Base-by-base conservation (phyloP, 2,113 vertebrate genomes). In the Calyptomena viridis region DNA sequence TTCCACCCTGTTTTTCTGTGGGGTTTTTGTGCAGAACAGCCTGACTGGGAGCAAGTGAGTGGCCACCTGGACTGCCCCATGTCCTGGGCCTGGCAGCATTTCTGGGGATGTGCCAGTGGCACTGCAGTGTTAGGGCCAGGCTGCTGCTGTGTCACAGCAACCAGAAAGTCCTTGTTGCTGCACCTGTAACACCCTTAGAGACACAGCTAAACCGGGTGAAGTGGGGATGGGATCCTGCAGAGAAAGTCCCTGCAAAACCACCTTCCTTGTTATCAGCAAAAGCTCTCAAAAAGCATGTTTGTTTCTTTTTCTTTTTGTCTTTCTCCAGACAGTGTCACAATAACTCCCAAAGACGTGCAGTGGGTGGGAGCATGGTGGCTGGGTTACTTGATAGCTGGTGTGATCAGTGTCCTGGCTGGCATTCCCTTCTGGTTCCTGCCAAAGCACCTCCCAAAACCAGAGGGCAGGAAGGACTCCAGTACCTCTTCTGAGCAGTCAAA, bases 291-390 rank as follows among this genome's bases (percentile, higher is more conserved):
- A 37, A n/a, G 20, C 3, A 1, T 35, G 1, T 56, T 47, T 53
- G 5, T 60, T 58, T 15, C 21, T 66, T 74, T 9, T 18, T 66
- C 67, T 19, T 11, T 24, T 30, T 62, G 1, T 11, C 49, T 96
- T 52, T 83, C 81, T 87, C 15, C 95, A 99, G 99, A 99, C 42
- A 98, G 96, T 0, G 27, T 99, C 72, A 96, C 97, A 3, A 98
- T 99, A 44, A 98, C 98, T 53, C 98, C 98, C 9, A 97, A 97
- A 72, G 99, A 99, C 6, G 96, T 97, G 14, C 98, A 98, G 90
- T 99, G 99, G 99, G 99, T 99, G 6, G 99, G 99, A 10, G 99
- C 99, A 5, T 99, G 99, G 99, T 99, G 99, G 99, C 97, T 99
- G 58, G 99, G 99, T 9, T 99, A 99, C 96, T 96, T 99, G n/a